Evolutionary conservation across 1,140 invertebrate species (phyloP).

Genomic region (Hyposmocoma kahamanoa): DNA sequence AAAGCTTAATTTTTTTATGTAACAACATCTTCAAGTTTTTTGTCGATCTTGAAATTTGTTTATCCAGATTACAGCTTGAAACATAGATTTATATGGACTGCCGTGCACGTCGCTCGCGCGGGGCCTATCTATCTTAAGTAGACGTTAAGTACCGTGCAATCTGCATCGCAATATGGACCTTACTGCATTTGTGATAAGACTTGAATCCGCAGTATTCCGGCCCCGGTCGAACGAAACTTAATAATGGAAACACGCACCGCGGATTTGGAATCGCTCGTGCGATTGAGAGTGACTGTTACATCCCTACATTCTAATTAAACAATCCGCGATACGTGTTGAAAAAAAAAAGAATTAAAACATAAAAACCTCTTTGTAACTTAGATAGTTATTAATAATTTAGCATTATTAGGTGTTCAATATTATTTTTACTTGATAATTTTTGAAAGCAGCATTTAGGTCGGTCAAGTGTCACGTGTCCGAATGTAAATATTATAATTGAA

Average conservation of each 20-base stretch:
- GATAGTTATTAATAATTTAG: constrained; percentile 63
- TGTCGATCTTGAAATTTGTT: too few relatives aligned
- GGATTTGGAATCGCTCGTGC: too few relatives aligned
- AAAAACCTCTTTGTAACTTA: constrained; percentile 53
- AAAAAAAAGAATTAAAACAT: constrained; percentile 28
- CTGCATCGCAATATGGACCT: constrained; percentile 24
- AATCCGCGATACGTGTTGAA: too few relatives aligned
- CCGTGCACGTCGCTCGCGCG: constrained; percentile 14
- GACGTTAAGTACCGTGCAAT: constrained; percentile 32
- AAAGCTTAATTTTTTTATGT: too few relatives aligned
- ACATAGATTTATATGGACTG: too few relatives aligned
- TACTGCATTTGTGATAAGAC: constrained; percentile 56
- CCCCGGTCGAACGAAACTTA: constrained; percentile 5
- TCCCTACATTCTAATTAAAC: too few relatives aligned
- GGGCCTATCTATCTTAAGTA: constrained; percentile 31
- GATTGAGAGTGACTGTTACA: too few relatives aligned
- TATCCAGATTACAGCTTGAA: too few relatives aligned
- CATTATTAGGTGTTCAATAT: constrained; percentile 68
- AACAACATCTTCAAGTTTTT: too few relatives aligned
- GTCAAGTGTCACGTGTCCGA: constrained; percentile 16
- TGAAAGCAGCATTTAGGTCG: constrained; percentile 40
- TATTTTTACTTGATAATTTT: constrained; percentile 6
- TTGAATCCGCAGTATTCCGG: constrained; percentile 32
- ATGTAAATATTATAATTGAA: constrained; percentile 58
- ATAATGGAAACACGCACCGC: too few relatives aligned